Evolutionary conservation across 2,797 vertebrate genomes (phyloP), one percentile per base, ranked within the genome.

Genomic region (Muraenolepis orangiensis): DNA sequence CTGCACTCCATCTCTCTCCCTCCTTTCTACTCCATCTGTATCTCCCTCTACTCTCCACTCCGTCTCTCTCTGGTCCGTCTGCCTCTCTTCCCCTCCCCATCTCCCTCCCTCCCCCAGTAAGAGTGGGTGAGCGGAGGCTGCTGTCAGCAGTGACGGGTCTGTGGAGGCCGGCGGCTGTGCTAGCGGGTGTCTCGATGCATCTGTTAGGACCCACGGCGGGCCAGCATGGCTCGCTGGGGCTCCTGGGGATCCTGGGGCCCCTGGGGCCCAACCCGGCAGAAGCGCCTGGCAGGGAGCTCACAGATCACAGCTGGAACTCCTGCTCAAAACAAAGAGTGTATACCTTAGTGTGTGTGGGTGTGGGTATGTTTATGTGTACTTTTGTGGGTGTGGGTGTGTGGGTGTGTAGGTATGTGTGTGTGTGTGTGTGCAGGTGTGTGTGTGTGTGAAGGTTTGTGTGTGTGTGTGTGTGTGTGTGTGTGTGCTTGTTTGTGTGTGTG

Each of bases 91-190:
- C 75, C 23, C 66, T 66, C 72, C 70, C 72, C n/a, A 51, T 78
- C 76, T 6, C 29, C 29, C 4, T 57, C 40, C 29, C 16, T 30
- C 28, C 66, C 73, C 82, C 78, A 76, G 78, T 89, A 87, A 87
- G 77, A 82, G 80, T 70, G 82, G 86, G 78, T 73, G 81, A 84
- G 83, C 82, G 78, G 29, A 30, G 74, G 82, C 86, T 84, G 85
- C 82, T 88, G 89, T 90, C 86, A 86, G 86, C 77, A 1, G 51
- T 87, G 89, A 87, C 87, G 88, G 86, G 80, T n/a, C 78, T 57
- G 20, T 31, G 36, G 80, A 8, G n/a, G 42, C 36, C 40, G 72
- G 83, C 79, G 71, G 51, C 51, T 2, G 51, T 51, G 46, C n/a
- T n/a, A n/a, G 18, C 4, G 51, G 51, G 68, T 31, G 51, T 30